Conservation (phyloP, 2,888 invertebrate genomes). For the Physocephala rufipes region DNA sequence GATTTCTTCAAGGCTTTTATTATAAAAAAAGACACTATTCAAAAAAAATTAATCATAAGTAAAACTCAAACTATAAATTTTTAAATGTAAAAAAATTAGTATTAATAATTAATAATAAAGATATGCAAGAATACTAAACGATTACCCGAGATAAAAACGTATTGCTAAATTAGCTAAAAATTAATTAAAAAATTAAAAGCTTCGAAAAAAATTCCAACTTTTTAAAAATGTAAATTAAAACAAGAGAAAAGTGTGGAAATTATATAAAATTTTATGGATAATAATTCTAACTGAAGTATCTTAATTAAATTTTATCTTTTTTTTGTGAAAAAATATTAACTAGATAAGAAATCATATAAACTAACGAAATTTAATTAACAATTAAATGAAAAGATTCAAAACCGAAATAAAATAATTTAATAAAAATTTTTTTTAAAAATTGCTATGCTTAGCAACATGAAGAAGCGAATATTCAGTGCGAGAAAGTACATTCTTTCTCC, state of each 20-base stretch:
- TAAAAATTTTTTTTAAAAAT: too few relatives aligned
- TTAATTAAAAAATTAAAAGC: conserved; percentile 3
- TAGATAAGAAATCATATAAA: conserved; percentile 1
- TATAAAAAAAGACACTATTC: too few relatives aligned
- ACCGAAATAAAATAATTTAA: too few relatives aligned
- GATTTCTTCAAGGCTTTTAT: too few relatives aligned
- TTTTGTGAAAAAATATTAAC: conserved; percentile 22
- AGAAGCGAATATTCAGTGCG: conserved; percentile 25
- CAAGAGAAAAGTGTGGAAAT: conserved; percentile 29
- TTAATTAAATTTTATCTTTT: conserved; percentile 29
- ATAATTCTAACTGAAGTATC: conserved; percentile 19
- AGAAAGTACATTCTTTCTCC: conserved; percentile 2
- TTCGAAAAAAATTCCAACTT: conserved; percentile 28
- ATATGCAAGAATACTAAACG: conserved; percentile 6
- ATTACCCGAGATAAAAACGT: conserved; percentile 38
- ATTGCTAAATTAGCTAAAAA: conserved; percentile 22
- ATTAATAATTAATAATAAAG: conserved; percentile 26
- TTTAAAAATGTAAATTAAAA: conserved; percentile 44
- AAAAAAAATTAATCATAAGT: too few relatives aligned
- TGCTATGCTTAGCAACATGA: too few relatives aligned
- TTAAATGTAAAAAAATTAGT: conserved; percentile 31
- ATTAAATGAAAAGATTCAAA: conserved; percentile 17
- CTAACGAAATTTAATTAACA: conserved; percentile 25
- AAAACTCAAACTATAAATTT: conserved; percentile 34
- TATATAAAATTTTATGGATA: conserved; percentile 7